Percentiles rank a stretch among this genome's conserved stretches.
Evolutionary conservation across 2,113 vertebrate genomes (phyloP).

Genomic region (Lathamus discolor): DNA sequence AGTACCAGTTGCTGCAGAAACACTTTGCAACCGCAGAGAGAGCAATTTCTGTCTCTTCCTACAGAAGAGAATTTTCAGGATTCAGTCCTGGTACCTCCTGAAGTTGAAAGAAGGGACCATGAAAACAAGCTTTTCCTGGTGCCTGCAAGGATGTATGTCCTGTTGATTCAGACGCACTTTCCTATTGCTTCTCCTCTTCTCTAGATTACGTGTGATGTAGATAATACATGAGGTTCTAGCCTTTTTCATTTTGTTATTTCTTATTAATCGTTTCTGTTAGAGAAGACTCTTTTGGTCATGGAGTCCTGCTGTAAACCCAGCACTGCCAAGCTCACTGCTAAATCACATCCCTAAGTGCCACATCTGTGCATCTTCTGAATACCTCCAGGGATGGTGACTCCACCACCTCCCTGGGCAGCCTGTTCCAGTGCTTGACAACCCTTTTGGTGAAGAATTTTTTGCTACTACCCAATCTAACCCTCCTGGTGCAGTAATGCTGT

Average conservation of each 20-base stretch:
- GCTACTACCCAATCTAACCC: not conserved
- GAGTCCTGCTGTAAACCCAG: not conserved
- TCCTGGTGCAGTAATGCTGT: not conserved
- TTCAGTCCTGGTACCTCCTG: not conserved
- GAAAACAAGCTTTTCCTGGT: not conserved
- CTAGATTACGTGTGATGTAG: not conserved
- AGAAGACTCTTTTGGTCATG: not conserved
- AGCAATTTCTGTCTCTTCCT: not conserved
- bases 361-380: not conserved
- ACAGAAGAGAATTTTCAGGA: not conserved
- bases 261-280: not conserved
- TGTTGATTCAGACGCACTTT: not conserved
- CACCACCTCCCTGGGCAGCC: not conserved
- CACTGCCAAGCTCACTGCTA: not conserved
- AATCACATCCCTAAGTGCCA: not conserved
- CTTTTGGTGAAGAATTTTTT: not conserved
- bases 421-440: not conserved
- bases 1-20: not conserved
- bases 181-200: not conserved
- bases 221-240: not conserved
- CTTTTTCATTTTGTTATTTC: not conserved
- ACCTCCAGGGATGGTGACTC: not conserved
- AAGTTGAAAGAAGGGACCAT: not conserved
- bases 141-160: not conserved
- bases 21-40: not conserved